phyloP scores from a whole-genome alignment of 2,888 invertebrate species.

The Miltochrista miniata region DNA sequence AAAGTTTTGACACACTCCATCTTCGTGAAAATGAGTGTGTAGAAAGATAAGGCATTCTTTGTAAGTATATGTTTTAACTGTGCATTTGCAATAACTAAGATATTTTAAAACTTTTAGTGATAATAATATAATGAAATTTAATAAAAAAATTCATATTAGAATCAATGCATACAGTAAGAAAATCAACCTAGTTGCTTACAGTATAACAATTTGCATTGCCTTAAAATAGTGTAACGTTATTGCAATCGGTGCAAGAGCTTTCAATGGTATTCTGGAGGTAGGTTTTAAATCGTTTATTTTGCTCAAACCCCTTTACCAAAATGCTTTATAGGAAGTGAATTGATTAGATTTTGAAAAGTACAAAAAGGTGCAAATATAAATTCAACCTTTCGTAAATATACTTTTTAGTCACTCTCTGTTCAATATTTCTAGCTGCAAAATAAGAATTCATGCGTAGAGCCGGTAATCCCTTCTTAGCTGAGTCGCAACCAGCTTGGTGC shows the following conservation, averaged over 20 bases:
- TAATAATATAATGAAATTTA: no score
- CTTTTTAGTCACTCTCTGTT: conserved; percentile 21
- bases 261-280: no score
- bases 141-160: no score
- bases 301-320: no score
- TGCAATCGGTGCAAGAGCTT: no score
- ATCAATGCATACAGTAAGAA: no score
- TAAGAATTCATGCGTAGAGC: conserved; percentile 64
- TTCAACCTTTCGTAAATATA: neutral
- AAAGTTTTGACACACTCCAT: conserved; percentile 27
- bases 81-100: neutral
- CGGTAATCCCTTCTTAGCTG: conserved; percentile 71
- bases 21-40: conserved; percentile 21
- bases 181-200: no score
- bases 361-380: neutral
- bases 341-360: no score
- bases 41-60: conserved; percentile 6
- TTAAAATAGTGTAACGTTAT: no score
- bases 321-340: no score
- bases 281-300: neutral
- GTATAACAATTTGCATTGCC: no score
- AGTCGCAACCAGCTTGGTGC: conserved; percentile 51
- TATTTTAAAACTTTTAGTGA: no score
- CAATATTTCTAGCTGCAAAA: conserved; percentile 24
- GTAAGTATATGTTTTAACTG: neutral